Evolutionary conservation across 1,140 invertebrate species (phyloP), one percentile per base, ranked within the genome.

Genomic region (Pollicipes pollicipes): DNA sequence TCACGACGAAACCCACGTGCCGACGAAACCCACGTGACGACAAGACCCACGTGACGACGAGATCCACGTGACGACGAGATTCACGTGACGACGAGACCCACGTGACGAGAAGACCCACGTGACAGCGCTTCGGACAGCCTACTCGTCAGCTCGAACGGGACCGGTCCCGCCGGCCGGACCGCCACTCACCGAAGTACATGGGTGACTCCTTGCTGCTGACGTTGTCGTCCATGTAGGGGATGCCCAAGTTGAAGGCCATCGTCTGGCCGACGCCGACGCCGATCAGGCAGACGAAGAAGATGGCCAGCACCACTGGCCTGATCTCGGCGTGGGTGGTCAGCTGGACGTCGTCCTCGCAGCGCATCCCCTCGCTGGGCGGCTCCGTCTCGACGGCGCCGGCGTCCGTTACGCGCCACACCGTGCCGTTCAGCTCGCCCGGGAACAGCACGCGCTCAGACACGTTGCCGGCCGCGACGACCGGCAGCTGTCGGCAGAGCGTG

Each of bases 211-310:
- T 85, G 79, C 88, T 91, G 73, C 90, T 89, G 31, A 95, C 91
- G 80, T 95, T 95, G 80, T 95, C 93, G 76, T 95, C 93, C 68
- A 95, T 92, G 77, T 93, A 95, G 0, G 93, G 92, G 76, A 95
- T 95, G 6, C 91, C 91, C 16, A 80, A 72, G 29, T 78, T 81
- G 72, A 78, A 79, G n/a, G 94, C 90, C 1, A 92, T 90, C 0
- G 92, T 95, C 80, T 94, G 91, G 0, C 91, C 91, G 79, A 95
- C 88, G 35, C 93, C 93, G n/a, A 95, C 90, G 63, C 90, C 89
- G 31, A 95, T 82, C 69, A 95, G 81, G 71, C 89, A 91, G 66
- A 90, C 83, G 78, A 94, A 93, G 79, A 95, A 90, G 80, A 93
- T 92, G 31, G 86, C 86, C 71, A 95, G 69, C 0, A 78, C 77